Evolutionary conservation across 1,140 invertebrate genomes (phyloP), one percentile per base, ranked within the genome.

Genomic region (Caerostris darwini): DNA sequence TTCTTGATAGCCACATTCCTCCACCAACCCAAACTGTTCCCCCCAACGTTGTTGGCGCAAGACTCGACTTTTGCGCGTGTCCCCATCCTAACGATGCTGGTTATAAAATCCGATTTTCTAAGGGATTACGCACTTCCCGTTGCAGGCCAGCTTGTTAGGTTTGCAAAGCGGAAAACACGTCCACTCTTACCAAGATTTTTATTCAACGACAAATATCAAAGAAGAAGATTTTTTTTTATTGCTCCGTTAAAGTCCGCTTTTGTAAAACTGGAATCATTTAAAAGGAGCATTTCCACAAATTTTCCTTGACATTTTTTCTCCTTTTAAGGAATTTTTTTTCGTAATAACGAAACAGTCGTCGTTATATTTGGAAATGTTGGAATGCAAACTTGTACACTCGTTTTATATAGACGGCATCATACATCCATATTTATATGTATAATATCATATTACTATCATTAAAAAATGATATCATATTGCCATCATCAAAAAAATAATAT

Each of bases 121-220:
- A 19, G 57, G 82, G 82, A 85, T 85, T 85, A 85, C 82, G 12
- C 54, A 85, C 57, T 58, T 34, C 19, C 34, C 6, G 54, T 12
- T 57, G 17, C 14, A 85, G 17, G n/a, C 6, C 19, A 58, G 82
- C 82, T 85, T 85, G 82, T 85, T 85, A 85, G 82, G n/a, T 85
- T 71, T 53, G 71, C 34, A 14, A 77, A 77, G 34, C 8, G 5
- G 71, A 77, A 64, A 10, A 53, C 12, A 77, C 14, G 71, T 3
- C 3, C 34, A 67, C 71, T 77, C 50, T 77, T 50, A 34, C 71
- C 50, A 50, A 77, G 71, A 77, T 77, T 77, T 34, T 71, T 77
- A 77, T 53, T 77, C 71, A 34, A 50, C 71, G 50, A 14, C 34
- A 50, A 77, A 77, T 77, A 50, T 77, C 71, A 3, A 3, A 14